These are phyloP conservation scores for Rhinella marina DNA, from an alignment of 2,797 vertebrate species.

Conservation along the genomic window DNA sequence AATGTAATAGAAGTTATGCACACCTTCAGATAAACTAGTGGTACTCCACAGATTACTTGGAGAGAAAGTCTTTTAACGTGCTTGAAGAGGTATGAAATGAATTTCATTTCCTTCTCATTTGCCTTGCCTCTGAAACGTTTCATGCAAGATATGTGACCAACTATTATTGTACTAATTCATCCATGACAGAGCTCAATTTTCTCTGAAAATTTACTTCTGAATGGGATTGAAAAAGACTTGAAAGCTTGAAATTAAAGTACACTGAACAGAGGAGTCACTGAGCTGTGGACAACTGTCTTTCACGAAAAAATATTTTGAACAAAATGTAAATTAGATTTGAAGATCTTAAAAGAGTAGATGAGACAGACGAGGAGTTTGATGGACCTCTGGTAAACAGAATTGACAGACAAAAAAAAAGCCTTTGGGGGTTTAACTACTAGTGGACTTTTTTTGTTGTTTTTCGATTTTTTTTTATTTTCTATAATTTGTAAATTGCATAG, in stretches of 20 bases:
- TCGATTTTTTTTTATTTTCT: slow-evolving; percentile 1
- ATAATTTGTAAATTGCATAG: slow-evolving; percentile 23
- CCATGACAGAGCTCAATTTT: slow-evolving; percentile 99
- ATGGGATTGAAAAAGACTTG: slow-evolving; percentile 81
- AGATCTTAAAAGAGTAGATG: slow-evolving; percentile 73
- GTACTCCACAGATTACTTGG: slow-evolving; percentile 83
- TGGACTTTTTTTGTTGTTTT: background rate
- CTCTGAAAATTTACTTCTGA: slow-evolving; percentile 93
- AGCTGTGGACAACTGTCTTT: slow-evolving; percentile 80
- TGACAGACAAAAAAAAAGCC: slow-evolving; percentile 60
- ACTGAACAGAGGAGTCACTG: slow-evolving; percentile 78
- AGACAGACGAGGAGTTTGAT: slow-evolving; percentile 73
- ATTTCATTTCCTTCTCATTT: slow-evolving; percentile 97
- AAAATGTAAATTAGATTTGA: slow-evolving; percentile 80
- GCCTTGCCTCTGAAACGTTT: slow-evolving; percentile 92
- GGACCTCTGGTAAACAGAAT: slow-evolving; percentile 72
- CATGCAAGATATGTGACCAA: slow-evolving; percentile 94
- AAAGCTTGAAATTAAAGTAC: slow-evolving; percentile 86
- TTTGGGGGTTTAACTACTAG: background rate
- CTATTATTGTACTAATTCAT: slow-evolving; percentile 99
- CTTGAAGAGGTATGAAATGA: slow-evolving; percentile 99
- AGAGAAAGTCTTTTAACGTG: slow-evolving; percentile 87
- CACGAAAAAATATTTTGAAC: slow-evolving; percentile 75
- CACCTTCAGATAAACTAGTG: slow-evolving; percentile 82
- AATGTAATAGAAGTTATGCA: slow-evolving; percentile 83